Evolutionary conservation across 2,797 vertebrate genomes (phyloP), one percentile per base, ranked within the genome.

Genomic region (Arremon brunneinucha): DNA sequence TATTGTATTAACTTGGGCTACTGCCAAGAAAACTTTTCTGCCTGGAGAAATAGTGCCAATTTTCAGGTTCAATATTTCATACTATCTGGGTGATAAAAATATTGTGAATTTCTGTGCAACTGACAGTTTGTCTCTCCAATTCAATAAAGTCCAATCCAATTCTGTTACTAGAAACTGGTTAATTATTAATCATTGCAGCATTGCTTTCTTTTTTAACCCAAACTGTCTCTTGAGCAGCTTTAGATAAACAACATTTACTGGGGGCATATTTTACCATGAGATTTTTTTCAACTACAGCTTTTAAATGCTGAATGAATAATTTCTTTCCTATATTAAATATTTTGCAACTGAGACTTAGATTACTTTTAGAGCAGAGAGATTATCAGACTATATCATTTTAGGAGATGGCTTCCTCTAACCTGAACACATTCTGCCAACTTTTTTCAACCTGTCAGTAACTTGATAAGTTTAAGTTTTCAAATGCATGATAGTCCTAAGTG

Each of bases 31-130:
- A 86, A 94, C 80, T 94, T 95, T 83, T 62, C 56, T 92, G 90
- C 59, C 78, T 95, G 80, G 35, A 95, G 70, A 90, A 95, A 65
- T 30, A 79, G 39, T 74, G 39, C 63, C 50, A 67, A 34, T 95
- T 92, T 96, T 95, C 70, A 80, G 60, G 80, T 90, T 93, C 88
- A 89, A 39, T 92, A 79, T 95, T 94, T 93, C 30, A 43, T 90
- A 12, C 21, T 76, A 77, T 80, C 55, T 76, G 41, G 13, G 6
- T 88, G 87, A 79, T 90, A 84, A 93, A 94, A 92, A 89, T 90
- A 49, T 5, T 70, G 70, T 90, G 90, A 46, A 76, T 91, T 86
- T 91, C 83, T 91, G 44, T 90, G 63, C 55, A 70, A 52, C 85
- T 92, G 78, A 79, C 26, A 47, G 47, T 62, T 94, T 89, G 14